Conservation (phyloP, 2,113 vertebrate species). For the Marmota flaviventris region DNA sequence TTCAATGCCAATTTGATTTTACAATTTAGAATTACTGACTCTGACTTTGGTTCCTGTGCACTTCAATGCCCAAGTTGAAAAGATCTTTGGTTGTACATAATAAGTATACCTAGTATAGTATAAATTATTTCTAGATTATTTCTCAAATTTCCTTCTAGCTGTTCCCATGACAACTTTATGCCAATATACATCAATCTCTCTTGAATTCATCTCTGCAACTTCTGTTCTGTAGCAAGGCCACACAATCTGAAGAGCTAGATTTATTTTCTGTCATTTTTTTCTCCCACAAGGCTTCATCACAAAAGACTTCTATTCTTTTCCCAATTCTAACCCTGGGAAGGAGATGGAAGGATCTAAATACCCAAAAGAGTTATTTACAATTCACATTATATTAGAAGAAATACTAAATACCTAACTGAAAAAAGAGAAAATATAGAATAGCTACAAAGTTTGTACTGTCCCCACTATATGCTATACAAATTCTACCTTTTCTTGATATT, state of each 20-base stretch:
- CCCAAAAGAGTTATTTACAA: slow-evolving; percentile 10
- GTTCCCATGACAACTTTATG: not conserved
- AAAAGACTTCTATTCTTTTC: slow-evolving; percentile 13
- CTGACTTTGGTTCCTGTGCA: not conserved
- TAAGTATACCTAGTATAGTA: not conserved
- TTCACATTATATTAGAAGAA: slow-evolving; percentile 26
- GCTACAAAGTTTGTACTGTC: not conserved
- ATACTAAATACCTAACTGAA: slow-evolving; percentile 38
- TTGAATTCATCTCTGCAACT: not conserved
- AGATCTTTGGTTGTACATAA: slow-evolving; percentile 25
- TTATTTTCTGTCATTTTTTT: slow-evolving; percentile 18
- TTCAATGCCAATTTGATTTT: not conserved
- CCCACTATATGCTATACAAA: not conserved
- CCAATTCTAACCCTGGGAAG: not conserved
- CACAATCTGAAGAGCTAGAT: not conserved
- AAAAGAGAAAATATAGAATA: not conserved
- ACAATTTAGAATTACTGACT: slow-evolving; percentile 35
- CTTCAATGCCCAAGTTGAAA: not conserved
- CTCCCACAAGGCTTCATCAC: not conserved
- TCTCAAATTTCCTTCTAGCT: slow-evolving; percentile 26
- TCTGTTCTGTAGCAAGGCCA: not conserved
- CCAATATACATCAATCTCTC: not conserved
- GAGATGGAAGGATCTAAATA: not conserved
- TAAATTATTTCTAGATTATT: not conserved
- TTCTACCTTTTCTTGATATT: slow-evolving; percentile 27